Conservation (phyloP, 92 coral and sea anemone species). For the Isaurus tuberculatus region DNA sequence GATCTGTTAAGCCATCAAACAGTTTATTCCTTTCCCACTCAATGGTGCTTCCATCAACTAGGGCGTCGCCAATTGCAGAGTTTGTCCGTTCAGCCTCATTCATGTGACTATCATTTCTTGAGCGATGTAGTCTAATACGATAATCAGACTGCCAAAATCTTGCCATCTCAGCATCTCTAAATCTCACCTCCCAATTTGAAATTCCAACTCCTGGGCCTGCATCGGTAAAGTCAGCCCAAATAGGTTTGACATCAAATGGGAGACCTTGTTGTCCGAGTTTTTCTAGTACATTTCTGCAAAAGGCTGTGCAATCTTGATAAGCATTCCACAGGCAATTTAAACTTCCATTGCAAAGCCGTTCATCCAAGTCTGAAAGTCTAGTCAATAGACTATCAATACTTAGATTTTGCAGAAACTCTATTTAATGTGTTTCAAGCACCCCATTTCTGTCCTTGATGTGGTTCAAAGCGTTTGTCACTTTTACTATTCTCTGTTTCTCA, state of each 20-base stretch:
- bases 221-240: slow-evolving; percentile 43
- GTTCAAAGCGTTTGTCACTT: neutral
- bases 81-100: neutral
- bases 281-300: slow-evolving; percentile 1
- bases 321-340: slow-evolving; percentile 4
- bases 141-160: slow-evolving; percentile 36
- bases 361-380: slow-evolving; percentile 34
- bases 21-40: neutral
- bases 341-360: slow-evolving; percentile 1
- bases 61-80: neutral
- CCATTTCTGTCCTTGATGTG: neutral
- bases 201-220: slow-evolving; percentile 46
- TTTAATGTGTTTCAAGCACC: slow-evolving; percentile 5
- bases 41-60: neutral
- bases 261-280: slow-evolving; percentile 6
- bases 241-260: slow-evolving; percentile 19
- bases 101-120: slow-evolving; percentile 2
- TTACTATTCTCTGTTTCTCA: slow-evolving; percentile 20
- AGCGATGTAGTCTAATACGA: neutral
- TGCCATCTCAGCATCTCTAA: slow-evolving; percentile 41
- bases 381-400: neutral
- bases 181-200: slow-evolving; percentile 21
- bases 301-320: slow-evolving; percentile 41
- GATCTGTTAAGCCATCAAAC: neutral
- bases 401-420: neutral